Conservation (phyloP, 1,140 invertebrate species). For the Atta colombica region DNA sequence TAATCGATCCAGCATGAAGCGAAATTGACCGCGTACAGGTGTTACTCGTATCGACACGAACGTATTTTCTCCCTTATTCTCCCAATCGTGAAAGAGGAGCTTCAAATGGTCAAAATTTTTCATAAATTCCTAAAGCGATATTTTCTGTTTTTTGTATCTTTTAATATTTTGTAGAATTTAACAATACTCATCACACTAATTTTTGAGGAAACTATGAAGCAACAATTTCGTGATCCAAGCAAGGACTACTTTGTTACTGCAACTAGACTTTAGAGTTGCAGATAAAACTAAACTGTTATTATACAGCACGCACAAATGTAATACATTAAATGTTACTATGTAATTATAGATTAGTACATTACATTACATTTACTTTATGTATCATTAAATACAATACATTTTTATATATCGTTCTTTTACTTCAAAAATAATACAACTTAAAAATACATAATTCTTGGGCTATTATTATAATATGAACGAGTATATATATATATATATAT, state of each 20-base stretch:
- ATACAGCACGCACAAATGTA: background rate
- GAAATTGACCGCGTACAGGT: slow-evolving; percentile 38
- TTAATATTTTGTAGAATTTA: background rate
- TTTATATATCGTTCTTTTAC: background rate
- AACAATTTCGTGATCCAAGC: background rate
- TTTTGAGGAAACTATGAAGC: background rate
- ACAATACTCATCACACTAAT: background rate
- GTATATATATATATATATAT: no score
- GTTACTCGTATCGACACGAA: background rate
- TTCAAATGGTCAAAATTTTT: background rate
- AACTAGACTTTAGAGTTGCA: background rate
- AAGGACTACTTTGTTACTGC: background rate
- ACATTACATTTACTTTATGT: slow-evolving; percentile 3
- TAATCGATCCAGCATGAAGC: background rate
- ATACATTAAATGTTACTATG: background rate
- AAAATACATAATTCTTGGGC: no score
- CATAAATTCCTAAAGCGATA: background rate
- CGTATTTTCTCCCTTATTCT: background rate
- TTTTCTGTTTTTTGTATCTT: background rate
- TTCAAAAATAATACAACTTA: no score
- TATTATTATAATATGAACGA: no score
- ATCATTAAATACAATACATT: background rate
- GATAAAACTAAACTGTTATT: background rate
- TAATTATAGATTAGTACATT: background rate
- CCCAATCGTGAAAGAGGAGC: background rate